phyloP scores from a whole-genome alignment of 2,888 invertebrate species.

The Drosophila nr. perissopoda region DNA sequence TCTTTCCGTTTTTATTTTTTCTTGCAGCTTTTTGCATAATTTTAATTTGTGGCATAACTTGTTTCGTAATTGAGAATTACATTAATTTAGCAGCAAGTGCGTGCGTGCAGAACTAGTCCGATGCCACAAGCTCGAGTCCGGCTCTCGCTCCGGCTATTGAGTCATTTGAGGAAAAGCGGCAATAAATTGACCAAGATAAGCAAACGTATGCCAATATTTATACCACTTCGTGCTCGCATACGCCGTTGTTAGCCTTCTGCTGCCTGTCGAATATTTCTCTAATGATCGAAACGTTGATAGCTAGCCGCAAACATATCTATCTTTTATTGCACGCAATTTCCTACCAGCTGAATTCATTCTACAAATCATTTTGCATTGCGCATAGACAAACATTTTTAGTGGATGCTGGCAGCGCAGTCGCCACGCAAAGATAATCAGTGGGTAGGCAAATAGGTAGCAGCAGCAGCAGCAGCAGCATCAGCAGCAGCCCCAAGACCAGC shows the following conservation, averaged over 20 bases:
- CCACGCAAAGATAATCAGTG: constrained; percentile 68
- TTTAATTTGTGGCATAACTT: constrained; percentile 80
- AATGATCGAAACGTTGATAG: constrained; percentile 75
- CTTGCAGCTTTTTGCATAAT: constrained; percentile 60
- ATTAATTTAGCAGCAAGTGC: constrained; percentile 77
- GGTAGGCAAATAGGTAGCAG: constrained; percentile 50
- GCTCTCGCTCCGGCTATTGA: constrained; percentile 54
- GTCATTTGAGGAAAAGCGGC: constrained; percentile 74
- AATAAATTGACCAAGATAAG: constrained; percentile 75
- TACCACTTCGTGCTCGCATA: constrained; percentile 42
- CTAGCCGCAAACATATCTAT: constrained; percentile 73
- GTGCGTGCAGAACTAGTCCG: constrained; percentile 76
- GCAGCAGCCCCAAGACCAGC: constrained; percentile 45
- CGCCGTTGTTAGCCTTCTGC: constrained; percentile 35
- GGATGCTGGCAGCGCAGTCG: constrained; percentile 33
- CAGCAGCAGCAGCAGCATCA: constrained; percentile 23
- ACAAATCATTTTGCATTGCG: constrained; percentile 66
- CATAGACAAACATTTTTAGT: constrained; percentile 64
- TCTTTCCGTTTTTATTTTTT: constrained; percentile 16
- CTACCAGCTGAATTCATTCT: constrained; percentile 66
- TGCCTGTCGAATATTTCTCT: constrained; percentile 58
- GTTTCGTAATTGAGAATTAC: constrained; percentile 82
- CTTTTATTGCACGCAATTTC: constrained; percentile 78
- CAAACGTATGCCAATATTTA: constrained; percentile 61
- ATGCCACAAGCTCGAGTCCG: constrained; percentile 6